Evolutionary conservation across 2,797 vertebrate genomes (phyloP).

Genomic region (Macropus fuliginosus): DNA sequence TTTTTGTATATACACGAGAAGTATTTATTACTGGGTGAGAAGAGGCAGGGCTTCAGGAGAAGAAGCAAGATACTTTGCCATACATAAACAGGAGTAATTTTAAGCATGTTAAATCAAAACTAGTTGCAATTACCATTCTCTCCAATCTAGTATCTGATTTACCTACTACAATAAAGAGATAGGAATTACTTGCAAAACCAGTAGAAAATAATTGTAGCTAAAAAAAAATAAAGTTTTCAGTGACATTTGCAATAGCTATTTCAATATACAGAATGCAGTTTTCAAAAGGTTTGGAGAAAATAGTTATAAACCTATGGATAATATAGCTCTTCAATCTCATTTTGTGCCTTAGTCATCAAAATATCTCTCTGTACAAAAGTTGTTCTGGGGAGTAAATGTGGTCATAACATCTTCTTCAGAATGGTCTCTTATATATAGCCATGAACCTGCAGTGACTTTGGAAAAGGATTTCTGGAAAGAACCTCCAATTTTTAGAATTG

Average conservation of each 20-base stretch:
- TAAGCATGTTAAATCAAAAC: slow-evolving; percentile 50
- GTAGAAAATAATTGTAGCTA: slow-evolving; percentile 41
- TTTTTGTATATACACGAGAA: slow-evolving; percentile 72
- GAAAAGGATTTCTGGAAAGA: slow-evolving; percentile 27
- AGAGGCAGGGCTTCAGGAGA: slow-evolving; percentile 61
- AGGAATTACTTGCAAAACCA: slow-evolving; percentile 66
- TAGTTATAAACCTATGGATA: slow-evolving; percentile 23
- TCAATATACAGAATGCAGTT: slow-evolving; percentile 55
- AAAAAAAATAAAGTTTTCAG: slow-evolving; percentile 27
- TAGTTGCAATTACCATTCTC: slow-evolving; percentile 66
- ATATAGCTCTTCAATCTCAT: slow-evolving; percentile 27
- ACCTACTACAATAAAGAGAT: slow-evolving; percentile 38
- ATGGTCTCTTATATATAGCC: neutral
- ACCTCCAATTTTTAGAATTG: slow-evolving; percentile 39
- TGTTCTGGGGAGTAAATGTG: slow-evolving; percentile 29
- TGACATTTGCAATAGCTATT: slow-evolving; percentile 44
- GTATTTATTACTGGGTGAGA: slow-evolving; percentile 55
- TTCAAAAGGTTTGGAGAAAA: neutral
- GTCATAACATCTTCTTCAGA: neutral
- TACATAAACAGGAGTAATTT: slow-evolving; percentile 64
- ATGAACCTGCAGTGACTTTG: slow-evolving; percentile 36
- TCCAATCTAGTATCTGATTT: slow-evolving; percentile 64
- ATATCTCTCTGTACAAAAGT: slow-evolving; percentile 8
- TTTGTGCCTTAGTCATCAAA: slow-evolving; percentile 60
- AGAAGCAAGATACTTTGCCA: slow-evolving; percentile 76